phyloP scores from a whole-genome alignment of 2,797 vertebrate species.

The Philypnodon macrostomus region DNA sequence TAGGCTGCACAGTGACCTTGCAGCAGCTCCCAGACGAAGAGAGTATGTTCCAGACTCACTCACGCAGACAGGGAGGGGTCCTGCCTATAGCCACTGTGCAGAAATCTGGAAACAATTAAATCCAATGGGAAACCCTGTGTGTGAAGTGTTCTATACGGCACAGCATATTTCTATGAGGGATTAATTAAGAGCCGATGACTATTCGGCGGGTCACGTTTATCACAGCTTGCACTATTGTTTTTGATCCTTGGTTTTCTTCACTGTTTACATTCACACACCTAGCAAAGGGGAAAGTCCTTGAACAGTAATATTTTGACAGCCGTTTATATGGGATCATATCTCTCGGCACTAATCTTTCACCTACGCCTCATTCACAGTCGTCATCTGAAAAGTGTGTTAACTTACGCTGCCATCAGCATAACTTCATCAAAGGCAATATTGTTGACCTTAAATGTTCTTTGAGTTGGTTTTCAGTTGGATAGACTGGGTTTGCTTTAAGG shows the following conservation, averaged over 20 bases:
- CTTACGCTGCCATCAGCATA: slow-evolving; percentile 46
- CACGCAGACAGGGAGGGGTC: slow-evolving; percentile 72
- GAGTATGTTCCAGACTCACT: slow-evolving; percentile 55
- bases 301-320: slow-evolving; percentile 57
- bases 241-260: slow-evolving; percentile 19
- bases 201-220: slow-evolving; percentile 12
- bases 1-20: slow-evolving; percentile 61
- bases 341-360: slow-evolving; percentile 29
- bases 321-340: slow-evolving; percentile 16
- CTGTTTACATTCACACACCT: slow-evolving; percentile 27
- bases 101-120: slow-evolving; percentile 74
- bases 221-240: slow-evolving; percentile 4
- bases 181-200: slow-evolving; percentile 19
- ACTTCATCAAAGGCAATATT: slow-evolving; percentile 20
- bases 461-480: slow-evolving; percentile 14
- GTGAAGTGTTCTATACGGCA: slow-evolving; percentile 21
- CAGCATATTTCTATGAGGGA: slow-evolving; percentile 34
- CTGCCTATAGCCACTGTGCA: slow-evolving; percentile 53
- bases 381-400: slow-evolving; percentile 46
- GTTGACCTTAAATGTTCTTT: slow-evolving; percentile 48
- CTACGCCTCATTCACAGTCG: slow-evolving; percentile 35
- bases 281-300: slow-evolving; percentile 25
- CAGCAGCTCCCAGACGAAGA: slow-evolving; percentile 61
- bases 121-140: slow-evolving; percentile 45
- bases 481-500: no score